Evolutionary conservation across 2,113 vertebrate species (phyloP), one percentile per base, ranked within the genome.

Genomic region (Sisor rabdophorus): DNA sequence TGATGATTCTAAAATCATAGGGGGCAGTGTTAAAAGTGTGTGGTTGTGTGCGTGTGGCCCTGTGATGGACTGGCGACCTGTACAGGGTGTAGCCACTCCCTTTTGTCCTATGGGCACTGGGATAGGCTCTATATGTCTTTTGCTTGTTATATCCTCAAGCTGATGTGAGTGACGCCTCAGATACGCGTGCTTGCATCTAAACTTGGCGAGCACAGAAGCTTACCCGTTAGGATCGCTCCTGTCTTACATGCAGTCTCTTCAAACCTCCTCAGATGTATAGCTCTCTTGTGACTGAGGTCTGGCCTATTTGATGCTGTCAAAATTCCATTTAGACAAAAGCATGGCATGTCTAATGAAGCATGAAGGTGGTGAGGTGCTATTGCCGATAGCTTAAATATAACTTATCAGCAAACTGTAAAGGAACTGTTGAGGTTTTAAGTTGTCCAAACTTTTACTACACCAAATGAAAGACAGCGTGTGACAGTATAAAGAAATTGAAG

Each of bases 271-370:
- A 74, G 64, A 81, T 40, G 36, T 50, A 47, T 10, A 44, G 47
- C 30, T 19, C 15, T 68, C 8, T 3, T 44, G 54, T 69, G 0
- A 54, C 9, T 16, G 47, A 63, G 2, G 28, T 47, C 63, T 64
- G 3, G 48, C 47, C 32, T 77, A 50, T 71, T 78, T 53, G 28
- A 44, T 11, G 22, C 48, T 36, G 65, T 58, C 65, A 55, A 74
- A 78, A 70, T 16, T 44, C 53, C 72, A 79, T 24, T 60, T 7
- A 22, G 32, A 77, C 52, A 22, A 60, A 76, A 22, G 53, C 32
- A 24, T 20, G 9, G 22, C 48, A 32, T 64, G 52, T 48, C 40
- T 44, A 44, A 44, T 44, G 10, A 44, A 44, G 40, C 40, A 44
- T 6, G 40, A 44, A 44, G 40, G 8, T 44, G 8, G 40, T 10